Conservation (phyloP, 2,797 vertebrate genomes). For the Liasis olivaceus region DNA sequence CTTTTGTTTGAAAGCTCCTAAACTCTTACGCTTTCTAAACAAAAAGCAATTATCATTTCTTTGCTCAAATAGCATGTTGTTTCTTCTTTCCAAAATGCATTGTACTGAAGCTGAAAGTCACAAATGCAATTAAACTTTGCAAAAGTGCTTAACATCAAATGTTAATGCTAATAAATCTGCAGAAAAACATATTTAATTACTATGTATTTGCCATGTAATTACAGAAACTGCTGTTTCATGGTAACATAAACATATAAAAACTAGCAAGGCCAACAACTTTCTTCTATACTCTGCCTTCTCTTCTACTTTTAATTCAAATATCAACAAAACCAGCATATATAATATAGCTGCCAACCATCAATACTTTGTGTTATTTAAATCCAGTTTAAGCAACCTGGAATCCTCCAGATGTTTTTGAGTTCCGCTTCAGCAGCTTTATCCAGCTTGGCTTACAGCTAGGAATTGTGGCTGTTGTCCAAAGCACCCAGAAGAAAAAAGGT, state of each 20-base stretch:
- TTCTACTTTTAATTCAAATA: background rate
- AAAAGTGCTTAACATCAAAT: conserved; percentile 32
- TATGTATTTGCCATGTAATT: conserved; percentile 19
- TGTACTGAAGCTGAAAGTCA: conserved; percentile 24
- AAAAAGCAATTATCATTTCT: conserved; percentile 22
- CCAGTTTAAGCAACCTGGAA: background rate
- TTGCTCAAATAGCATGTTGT: conserved; percentile 5
- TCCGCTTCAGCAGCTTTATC: background rate
- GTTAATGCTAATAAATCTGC: conserved; percentile 12
- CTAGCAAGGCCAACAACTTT: background rate
- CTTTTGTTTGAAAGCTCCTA: background rate
- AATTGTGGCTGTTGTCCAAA: background rate
- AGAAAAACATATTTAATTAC: conserved; percentile 22
- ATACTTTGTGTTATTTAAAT: background rate
- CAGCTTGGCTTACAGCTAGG: background rate
- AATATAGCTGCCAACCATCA: background rate
- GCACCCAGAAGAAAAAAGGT: background rate
- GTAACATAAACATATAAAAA: background rate
- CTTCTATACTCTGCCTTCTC: background rate
- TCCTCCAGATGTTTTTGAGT: background rate
- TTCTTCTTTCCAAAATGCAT: conserved; percentile 6
- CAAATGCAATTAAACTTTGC: conserved; percentile 23
- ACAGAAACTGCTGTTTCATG: background rate
- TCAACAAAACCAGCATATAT: background rate
- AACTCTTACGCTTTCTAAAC: conserved; percentile 14